Base-by-base conservation (phyloP, 2,888 invertebrate genomes). In the Chironomus tentans region DNA sequence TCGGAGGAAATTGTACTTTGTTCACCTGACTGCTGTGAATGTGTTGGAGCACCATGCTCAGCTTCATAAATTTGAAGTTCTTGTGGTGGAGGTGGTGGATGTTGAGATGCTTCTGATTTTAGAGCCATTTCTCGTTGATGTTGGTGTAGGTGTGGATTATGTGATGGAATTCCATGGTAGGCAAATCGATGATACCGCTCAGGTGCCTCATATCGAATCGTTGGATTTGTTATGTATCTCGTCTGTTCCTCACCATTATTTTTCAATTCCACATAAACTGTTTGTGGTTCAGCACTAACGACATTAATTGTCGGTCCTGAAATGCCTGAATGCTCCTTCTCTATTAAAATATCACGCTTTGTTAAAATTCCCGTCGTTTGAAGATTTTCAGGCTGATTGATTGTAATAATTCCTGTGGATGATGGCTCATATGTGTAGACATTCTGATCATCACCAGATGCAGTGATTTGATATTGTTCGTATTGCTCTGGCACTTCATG, bases 31-130 rank as follows among this genome's bases (percentile, higher is more conserved):
- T 65, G 62, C 4, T 72, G 77, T 13, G 76, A 68, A 4, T 70
- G 50, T 5, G 50, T 56, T 18, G 47, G 50, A n/a, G n/a, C 15
- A 10, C 21, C 18, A 12, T 74, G 72, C 18, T 76, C 76, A 7
- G 76, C 56, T 61, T 76, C 76, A 68, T 77, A 77, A 68, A 77
- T 77, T 56, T 77, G 77, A 48, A 76, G 65, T 21, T 77, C 77
- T 65, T 77, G 77, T 12, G 65, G 65, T 62, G 62, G 62, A 12
- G 56, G 56, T 10, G 77, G 65, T 28, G 61, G 48, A n/a, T 77
- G 75, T 5, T 70, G 76, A 10, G 46, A 18, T 12, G 46, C 50
- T 21, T 76, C 71, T 0, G 69, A 13, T 21, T 77, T 77, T 4
- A 69, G 22, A 24, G 70, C 48, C n/a, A 70, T 50, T 38, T 77